Conservation (phyloP, 1,140 invertebrate species). For the Pogonus chalceus region DNA sequence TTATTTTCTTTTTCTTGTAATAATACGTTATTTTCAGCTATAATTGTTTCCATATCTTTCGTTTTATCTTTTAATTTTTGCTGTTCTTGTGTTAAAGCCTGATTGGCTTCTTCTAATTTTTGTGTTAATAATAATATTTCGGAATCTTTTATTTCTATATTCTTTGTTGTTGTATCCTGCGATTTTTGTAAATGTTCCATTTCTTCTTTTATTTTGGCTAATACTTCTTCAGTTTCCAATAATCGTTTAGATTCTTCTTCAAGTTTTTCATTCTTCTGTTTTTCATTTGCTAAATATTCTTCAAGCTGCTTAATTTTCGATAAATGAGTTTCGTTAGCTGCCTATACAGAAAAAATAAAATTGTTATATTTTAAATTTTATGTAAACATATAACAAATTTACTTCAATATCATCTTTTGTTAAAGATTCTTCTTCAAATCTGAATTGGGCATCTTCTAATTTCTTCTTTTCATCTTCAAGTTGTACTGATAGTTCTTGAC, state of each 20-base stretch:
- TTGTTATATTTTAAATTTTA: constrained; percentile 5
- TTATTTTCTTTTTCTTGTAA: constrained; percentile 38
- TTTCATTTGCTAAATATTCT: constrained; percentile 37
- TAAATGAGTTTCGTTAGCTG: constrained; percentile 38
- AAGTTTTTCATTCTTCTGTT: constrained; percentile 36
- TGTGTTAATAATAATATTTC: constrained; percentile 14
- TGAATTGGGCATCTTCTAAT: constrained; percentile 84
- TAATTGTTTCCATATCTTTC: constrained; percentile 37
- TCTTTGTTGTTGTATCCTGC: constrained; percentile 20
- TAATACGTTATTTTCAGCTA: constrained; percentile 38
- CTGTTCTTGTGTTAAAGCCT: constrained; percentile 17
- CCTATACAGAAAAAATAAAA: constrained; percentile 24
- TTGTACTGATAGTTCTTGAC: constrained; percentile 51
- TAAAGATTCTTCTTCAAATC: constrained; percentile 81
- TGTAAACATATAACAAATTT: constrained; percentile 23
- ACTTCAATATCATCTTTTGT: constrained; percentile 72
- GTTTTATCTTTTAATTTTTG: constrained; percentile 38
- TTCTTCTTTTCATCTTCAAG: constrained; percentile 80
- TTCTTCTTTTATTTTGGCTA: constrained; percentile 36
- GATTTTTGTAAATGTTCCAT: constrained; percentile 23
- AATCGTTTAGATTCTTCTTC: constrained; percentile 42
- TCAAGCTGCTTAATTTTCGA: constrained; percentile 45
- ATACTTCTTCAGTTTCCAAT: constrained; percentile 45
- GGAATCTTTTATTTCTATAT: constrained; percentile 12
- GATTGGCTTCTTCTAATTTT: constrained; percentile 35